Base-by-base conservation (phyloP, 2,113 vertebrate species). In the Ailurus styani region DNA sequence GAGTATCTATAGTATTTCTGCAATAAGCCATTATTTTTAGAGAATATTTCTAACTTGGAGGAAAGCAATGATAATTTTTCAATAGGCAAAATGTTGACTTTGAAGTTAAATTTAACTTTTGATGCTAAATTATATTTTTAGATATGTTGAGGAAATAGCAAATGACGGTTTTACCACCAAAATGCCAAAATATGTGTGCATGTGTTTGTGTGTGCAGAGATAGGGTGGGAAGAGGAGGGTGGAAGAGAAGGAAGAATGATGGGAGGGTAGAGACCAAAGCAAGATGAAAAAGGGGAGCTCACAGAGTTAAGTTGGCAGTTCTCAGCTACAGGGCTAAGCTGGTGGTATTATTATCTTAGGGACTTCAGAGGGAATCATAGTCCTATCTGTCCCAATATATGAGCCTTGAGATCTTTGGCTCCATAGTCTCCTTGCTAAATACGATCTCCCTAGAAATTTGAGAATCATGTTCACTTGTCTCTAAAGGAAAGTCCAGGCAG, bases 11-110 rank as follows among this genome's bases (percentile, higher is more conserved):
- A 93, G 34, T 64, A 90, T 90, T 97, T 95, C 60, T 95, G 93
- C 83, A 90, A 94, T 14, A 97, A 97, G 42, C 14, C 34, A 84
- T 95, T 95, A 90, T 87, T 97, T 97, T 87, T 77, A 94, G 6
- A 97, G 6, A 90, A 4, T 91, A 31, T 62, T 95, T 97, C 29
- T 96, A 72, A 95, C 93, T n/a, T 37, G 1, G 60, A 64, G 89
- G 91, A 98, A 95, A 96, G 1, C 1, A 68, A 47, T 78, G 47
- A 62, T 52, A n/a, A 7, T 5, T 29, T 90, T 18, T 55, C 50
- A 91, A 75, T 72, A 68, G 68, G 4, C 6, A 62, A 55, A 81
- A 45, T 70, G 23, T n/a, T 82, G 42, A 79, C 27, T 90, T 70
- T 52, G 60, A 83, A 34, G 5, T 54, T 75, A 77, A 81, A 70